Evolutionary conservation across 2,113 vertebrate species (phyloP), one percentile per base, ranked within the genome.

Genomic region (Jacana jacana): DNA sequence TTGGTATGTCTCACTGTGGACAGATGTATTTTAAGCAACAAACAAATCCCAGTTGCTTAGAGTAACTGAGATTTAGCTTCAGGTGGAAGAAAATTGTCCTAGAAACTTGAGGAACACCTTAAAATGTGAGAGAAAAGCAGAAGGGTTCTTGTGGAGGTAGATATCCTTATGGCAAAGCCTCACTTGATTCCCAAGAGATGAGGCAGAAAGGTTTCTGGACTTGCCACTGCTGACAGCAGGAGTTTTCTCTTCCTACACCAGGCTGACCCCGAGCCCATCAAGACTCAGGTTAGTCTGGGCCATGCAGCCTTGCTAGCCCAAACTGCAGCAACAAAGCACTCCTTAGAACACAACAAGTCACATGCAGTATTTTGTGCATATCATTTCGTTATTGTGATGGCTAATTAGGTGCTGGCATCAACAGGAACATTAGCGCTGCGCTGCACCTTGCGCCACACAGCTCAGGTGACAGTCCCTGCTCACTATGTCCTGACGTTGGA

Each of bases 201-300:
- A 68, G 33, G 35, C 24, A 64, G 55, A 72, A 81, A 54, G 65
- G 3, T 49, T 81, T 81, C 27, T 7, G 13, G 28, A 30, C 33
- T 52, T 33, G 31, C 10, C 25, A 40, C 4, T 2, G 4, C 30
- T 69, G 49, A 31, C 5, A 48, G 44, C 35, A 52, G 72, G 10
- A 68, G 33, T 20, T 64, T 9, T 48, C 28, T 42, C 42, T 69
- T 80, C 35, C 52, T 9, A 37, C 8, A 5, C 0, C 1, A 0
- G 25, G 30, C 20, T 51, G 60, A 27, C 68, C 49, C 2, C 0
- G 68, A 77, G 42, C 28, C 48, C 2, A 0, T 17, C 15, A 6
- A 57, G 35, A 70, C 16, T 19, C 58, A 31, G 37, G 17, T 7
- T 40, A 11, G 5, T 61, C n/a, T 37, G 70, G 28, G 20, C 1